Conservation (phyloP, 2,797 vertebrate species). For the Mallotus villosus region DNA sequence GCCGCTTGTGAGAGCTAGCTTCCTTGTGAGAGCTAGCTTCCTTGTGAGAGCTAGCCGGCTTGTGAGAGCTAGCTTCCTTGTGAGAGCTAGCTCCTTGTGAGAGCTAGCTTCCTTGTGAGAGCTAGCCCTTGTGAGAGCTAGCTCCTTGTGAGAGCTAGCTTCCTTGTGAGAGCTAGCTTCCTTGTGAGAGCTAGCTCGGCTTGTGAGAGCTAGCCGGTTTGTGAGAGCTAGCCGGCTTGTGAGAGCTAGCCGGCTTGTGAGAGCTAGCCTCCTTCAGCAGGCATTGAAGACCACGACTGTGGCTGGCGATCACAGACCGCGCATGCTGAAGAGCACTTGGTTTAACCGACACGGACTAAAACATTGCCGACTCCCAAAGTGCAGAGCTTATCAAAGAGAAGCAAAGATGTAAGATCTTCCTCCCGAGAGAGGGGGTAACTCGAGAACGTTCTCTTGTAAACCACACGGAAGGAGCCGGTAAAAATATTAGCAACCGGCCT, state of each 20-base stretch:
- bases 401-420: neutral
- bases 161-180: neutral
- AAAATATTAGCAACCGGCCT: neutral
- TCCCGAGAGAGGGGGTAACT: too few relatives aligned
- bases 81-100: too few relatives aligned
- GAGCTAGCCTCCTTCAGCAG: neutral
- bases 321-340: constrained; percentile 6
- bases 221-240: too few relatives aligned
- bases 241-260: too few relatives aligned
- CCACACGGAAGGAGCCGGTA: neutral
- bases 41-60: neutral
- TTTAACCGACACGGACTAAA: constrained; percentile 7
- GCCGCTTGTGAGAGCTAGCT: too few relatives aligned
- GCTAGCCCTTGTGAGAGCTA: too few relatives aligned
- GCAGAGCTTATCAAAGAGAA: neutral
- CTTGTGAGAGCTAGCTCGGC: neutral
- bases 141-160: too few relatives aligned
- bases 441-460: neutral
- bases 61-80: neutral
- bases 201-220: too few relatives aligned
- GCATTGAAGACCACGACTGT: constrained; percentile 10
- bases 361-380: neutral
- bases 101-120: neutral
- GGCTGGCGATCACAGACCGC: neutral
- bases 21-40: neutral